These are phyloP conservation scores for Galeopterus variegatus DNA, from an alignment of 2,113 vertebrate genomes.

Conservation along the genomic window DNA sequence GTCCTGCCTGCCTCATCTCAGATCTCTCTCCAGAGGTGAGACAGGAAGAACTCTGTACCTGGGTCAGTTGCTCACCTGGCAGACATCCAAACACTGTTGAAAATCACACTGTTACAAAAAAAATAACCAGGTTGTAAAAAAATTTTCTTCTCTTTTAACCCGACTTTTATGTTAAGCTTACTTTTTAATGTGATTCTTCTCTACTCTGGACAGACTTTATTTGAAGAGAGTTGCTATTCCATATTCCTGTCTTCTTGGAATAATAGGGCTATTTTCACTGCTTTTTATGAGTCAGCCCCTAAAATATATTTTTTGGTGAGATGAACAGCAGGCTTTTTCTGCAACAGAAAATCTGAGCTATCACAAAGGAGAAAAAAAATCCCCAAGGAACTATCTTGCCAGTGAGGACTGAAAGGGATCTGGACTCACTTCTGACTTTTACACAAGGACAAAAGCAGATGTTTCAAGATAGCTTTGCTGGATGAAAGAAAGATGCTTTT, in stretches of 20 bases:
- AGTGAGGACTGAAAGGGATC: background rate
- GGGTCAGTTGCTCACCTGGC: background rate
- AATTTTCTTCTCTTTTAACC: background rate
- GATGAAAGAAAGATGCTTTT: background rate
- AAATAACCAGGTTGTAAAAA: background rate
- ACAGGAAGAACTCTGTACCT: background rate
- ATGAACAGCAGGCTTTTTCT: conserved; percentile 29
- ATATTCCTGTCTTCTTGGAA: background rate
- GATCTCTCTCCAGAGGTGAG: no score
- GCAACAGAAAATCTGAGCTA: background rate
- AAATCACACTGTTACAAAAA: background rate
- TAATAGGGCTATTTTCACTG: background rate
- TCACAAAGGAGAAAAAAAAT: background rate
- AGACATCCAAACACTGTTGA: background rate
- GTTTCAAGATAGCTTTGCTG: conserved; percentile 7
- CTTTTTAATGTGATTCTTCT: background rate
- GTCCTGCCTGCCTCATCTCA: background rate
- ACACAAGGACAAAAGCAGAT: conserved; percentile 58
- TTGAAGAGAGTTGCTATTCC: background rate
- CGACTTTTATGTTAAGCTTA: background rate
- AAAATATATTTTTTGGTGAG: background rate
- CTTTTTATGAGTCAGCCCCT: background rate
- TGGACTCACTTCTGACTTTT: background rate
- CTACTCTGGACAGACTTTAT: background rate
- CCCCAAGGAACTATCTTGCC: background rate